Conservation (phyloP, 2,888 invertebrate genomes). For the Nomada hirtipes region DNA sequence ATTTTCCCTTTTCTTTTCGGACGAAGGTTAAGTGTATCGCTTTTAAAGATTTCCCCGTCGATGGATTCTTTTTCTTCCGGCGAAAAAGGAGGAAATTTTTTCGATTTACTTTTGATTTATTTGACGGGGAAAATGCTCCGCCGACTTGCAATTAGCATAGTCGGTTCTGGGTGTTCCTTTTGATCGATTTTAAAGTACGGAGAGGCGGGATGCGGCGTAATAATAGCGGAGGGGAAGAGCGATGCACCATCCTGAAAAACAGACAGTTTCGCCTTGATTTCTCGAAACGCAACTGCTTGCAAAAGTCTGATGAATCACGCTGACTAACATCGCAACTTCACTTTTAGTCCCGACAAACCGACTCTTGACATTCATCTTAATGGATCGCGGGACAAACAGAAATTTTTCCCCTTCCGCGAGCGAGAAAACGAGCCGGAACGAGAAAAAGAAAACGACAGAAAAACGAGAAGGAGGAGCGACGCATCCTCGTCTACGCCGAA, state of each 20-base stretch:
- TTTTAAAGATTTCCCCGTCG: too few relatives aligned
- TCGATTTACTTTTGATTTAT: too few relatives aligned
- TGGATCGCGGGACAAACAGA: not conserved
- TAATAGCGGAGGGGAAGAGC: not conserved
- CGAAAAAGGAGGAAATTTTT: too few relatives aligned
- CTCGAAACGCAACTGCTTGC: not conserved
- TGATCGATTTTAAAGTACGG: not conserved
- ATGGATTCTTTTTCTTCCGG: too few relatives aligned
- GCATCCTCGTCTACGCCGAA: too few relatives aligned
- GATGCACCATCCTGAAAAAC: not conserved
- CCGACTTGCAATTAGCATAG: too few relatives aligned
- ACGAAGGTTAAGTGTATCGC: too few relatives aligned
- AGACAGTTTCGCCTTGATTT: not conserved
- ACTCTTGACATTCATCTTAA: too few relatives aligned
- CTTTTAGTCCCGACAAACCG: not conserved
- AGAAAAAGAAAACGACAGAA: not conserved
- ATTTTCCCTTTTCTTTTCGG: not conserved
- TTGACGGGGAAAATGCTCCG: too few relatives aligned
- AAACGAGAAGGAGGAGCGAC: not conserved
- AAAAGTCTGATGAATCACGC: constrained; percentile 6
- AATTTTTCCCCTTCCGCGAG: not conserved
- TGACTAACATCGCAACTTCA: constrained; percentile 5
- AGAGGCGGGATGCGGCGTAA: not conserved
- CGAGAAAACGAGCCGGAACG: not conserved
- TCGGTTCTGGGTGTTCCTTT: not conserved